Evolutionary conservation across 1,140 invertebrate species (phyloP), one percentile per base, ranked within the genome.

Genomic region (Thereuonema tuberculata): DNA sequence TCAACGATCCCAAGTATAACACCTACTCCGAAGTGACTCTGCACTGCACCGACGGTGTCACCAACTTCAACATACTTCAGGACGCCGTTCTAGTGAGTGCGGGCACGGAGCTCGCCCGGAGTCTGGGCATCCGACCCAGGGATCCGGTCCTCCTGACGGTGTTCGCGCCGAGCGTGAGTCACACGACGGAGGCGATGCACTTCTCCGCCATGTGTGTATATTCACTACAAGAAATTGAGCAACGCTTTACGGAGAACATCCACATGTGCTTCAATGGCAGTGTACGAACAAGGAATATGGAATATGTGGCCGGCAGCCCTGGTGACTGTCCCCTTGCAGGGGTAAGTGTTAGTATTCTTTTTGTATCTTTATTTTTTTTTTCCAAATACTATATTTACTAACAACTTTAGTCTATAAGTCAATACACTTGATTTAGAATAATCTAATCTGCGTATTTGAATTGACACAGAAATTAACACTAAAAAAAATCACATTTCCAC

Each of bases 201-300:
- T 81, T 84, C 52, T 93, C 91, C 2, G 93, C 89, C 0, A 37
- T 65, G 2, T 79, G 77, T 61, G 67, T 78, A 2, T 81, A 73
- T 67, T 71, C 75, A 1, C 74, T 97, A 57, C 80, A 85, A 63
- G 85, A 93, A 46, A 90, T 98, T 64, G 89, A 95, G 69, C 83
- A 83, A 56, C 88, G 89, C 68, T 97, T 98, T 72, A 91, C 90
- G 67, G 86, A 93, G 73, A 97, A 96, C 74, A 94, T 96, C 66
- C 89, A 94, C 70, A 88, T 92, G 83, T 98, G 93, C 75, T 96
- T 97, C 71, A 92, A 95, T 74, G 91, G 90, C 24, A 93, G 86
- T 65, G 85, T 85, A 58, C 88, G 87, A 64, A 87, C 90, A 69
- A 78, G 92, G 49, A 93, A 93, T 68, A 89, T 95, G 82, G 88